Conservation (phyloP, 2,797 vertebrate species). For the Acanthurus lineatus region DNA sequence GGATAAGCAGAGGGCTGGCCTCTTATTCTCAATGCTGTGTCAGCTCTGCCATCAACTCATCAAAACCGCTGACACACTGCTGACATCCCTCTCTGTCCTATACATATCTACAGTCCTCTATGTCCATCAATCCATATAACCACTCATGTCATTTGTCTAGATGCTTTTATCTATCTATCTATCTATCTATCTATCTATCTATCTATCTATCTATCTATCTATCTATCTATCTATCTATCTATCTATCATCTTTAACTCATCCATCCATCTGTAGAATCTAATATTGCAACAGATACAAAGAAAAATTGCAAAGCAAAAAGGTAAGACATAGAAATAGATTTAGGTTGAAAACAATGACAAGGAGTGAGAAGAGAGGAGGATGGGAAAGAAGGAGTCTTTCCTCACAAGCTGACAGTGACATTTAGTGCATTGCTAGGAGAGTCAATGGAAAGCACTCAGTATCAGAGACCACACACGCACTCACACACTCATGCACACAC, state of each 20-base stretch:
- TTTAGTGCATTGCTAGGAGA: conserved; percentile 50
- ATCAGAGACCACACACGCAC: conserved; percentile 24
- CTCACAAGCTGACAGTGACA: conserved; percentile 58
- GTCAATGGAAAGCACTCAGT: conserved; percentile 44
- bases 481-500: conserved; percentile 33
- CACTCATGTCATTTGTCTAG: conserved; percentile 25
- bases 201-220: conserved; percentile 27
- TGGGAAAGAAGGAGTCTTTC: conserved; percentile 21
- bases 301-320: conserved; percentile 5
- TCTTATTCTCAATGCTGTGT: conserved; percentile 72
- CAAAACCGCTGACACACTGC: conserved; percentile 76
- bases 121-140: conserved; percentile 37
- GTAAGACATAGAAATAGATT: conserved; percentile 20
- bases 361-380: conserved; percentile 6
- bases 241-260: conserved; percentile 1
- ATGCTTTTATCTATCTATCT: conserved; percentile 14
- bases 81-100: conserved; percentile 58
- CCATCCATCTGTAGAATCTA: not conserved
- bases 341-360: conserved; percentile 26
- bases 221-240: conserved; percentile 19
- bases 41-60: conserved; percentile 71
- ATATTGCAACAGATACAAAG: not conserved
- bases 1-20: conserved; percentile 61
- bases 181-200: conserved; percentile 23
- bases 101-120: conserved; percentile 19